phyloP scores from a whole-genome alignment of 37 sponge, comb jelly and placozoan species.

The Halisarca cf. caerulea region DNA sequence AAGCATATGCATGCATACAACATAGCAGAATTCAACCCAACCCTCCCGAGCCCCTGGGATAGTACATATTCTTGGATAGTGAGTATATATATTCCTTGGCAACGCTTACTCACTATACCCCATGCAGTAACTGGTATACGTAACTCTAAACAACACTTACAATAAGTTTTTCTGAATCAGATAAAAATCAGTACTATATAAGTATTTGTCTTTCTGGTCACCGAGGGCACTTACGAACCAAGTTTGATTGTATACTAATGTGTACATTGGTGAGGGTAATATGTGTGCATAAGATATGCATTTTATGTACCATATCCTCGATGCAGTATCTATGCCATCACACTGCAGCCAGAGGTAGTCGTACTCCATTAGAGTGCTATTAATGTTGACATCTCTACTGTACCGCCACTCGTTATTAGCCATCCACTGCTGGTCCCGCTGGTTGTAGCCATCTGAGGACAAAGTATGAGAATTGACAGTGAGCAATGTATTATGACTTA shows the following conservation, averaged over 20 bases:
- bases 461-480: background rate
- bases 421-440: constrained; percentile 64
- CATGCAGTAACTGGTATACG: too few relatives aligned
- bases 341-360: constrained; percentile 55
- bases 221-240: constrained; percentile 56
- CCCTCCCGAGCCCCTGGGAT: too few relatives aligned
- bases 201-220: constrained; percentile 69
- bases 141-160: too few relatives aligned
- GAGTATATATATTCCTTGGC: constrained; percentile 81
- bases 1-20: too few relatives aligned
- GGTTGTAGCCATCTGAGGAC: constrained; percentile 67
- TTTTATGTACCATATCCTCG: too few relatives aligned
- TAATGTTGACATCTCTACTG: constrained; percentile 7
- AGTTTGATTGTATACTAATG: too few relatives aligned
- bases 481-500: too few relatives aligned
- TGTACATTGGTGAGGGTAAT: too few relatives aligned
- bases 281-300: too few relatives aligned
- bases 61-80: constrained; percentile 64
- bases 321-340: constrained; percentile 85
- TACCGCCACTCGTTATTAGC: constrained; percentile 73
- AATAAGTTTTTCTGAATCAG: too few relatives aligned
- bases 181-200: constrained; percentile 35
- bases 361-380: constrained; percentile 5
- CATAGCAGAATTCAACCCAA: too few relatives aligned
- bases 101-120: too few relatives aligned